These are phyloP conservation scores for Megalops cyprinoides DNA, from an alignment of 2,797 vertebrate genomes.

Conservation along the genomic window DNA sequence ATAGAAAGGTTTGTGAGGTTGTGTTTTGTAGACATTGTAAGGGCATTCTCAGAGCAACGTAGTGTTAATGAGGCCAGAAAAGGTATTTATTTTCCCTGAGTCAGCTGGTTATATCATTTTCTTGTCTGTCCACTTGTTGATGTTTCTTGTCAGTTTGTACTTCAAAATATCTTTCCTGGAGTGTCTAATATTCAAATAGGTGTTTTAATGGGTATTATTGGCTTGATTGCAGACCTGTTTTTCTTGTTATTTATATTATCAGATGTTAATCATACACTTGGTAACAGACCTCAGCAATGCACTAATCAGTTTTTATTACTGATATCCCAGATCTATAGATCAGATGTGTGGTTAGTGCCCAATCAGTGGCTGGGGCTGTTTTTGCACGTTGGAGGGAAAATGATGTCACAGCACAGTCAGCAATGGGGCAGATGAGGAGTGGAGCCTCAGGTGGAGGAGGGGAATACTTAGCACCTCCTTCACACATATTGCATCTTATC, in stretches of 20 bases:
- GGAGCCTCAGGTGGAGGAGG: neutral
- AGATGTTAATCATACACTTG: neutral
- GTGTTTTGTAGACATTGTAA: neutral
- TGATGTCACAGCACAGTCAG: neutral
- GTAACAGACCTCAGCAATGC: neutral
- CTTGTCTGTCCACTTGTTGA: too few species aligned
- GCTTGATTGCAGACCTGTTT: neutral
- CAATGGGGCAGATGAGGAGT: neutral
- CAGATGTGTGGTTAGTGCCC: neutral
- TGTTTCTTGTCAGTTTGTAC: neutral
- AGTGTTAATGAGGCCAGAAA: too few species aligned
- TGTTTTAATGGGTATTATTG: neutral
- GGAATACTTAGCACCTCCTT: neutral
- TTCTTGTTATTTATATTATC: neutral
- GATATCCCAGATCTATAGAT: neutral
- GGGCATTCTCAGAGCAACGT: neutral
- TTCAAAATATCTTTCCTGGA: neutral
- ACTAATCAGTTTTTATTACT: neutral
- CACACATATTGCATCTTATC: neutral
- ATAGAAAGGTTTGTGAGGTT: neutral
- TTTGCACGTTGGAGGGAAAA: neutral
- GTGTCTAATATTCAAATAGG: neutral
- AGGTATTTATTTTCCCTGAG: too few species aligned
- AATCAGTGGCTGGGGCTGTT: neutral
- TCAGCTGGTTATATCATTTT: too few species aligned